Evolutionary conservation across 2,113 vertebrate genomes (phyloP), one percentile per base, ranked within the genome.

Genomic region (Sorex araneus): DNA sequence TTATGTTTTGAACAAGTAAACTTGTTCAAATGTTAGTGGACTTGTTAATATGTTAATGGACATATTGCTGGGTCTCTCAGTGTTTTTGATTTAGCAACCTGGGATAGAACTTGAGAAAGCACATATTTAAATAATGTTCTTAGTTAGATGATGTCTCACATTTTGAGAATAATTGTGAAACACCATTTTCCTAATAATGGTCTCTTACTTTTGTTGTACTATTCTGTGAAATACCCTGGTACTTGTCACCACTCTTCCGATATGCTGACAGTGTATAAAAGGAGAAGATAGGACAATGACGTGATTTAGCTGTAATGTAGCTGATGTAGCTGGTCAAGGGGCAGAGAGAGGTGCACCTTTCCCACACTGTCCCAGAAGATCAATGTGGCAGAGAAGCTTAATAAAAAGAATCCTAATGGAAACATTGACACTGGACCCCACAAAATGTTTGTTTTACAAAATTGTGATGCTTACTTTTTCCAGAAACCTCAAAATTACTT

Each of bases 401-500:
- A 30, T 45, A 83, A 93, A 54, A 54, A 54, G 16, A 54, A 93
- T 34, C 86, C 45, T 21, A 82, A 60, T 64, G 90, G 84, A 92
- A 89, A 87, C 64, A 91, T 50, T 91, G 73, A 80, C 89, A 40
- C 91, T 77, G 93, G 71, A 89, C 57, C 45, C 25, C 3, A 43
- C 54, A 73, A 57, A 88, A 12, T 80, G 86, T 86, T 89, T 92
- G 18, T 88, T 91, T 91, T 94, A 47, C 66, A 76, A 92, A 92
- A 57, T 70, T 84, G 67, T 27, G 89, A 94, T 69, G 30, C 63
- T 71, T 32, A 3, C 75, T 63, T 8, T 5, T 3, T 69, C 54
- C 45, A 84, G 32, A 95, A 89, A 91, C 67, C 87, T 92, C 93
- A 82, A 82, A 90, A 83, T 94, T 85, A 69, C 64, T 82, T 89